Base-by-base conservation (phyloP, 2,888 invertebrate genomes). In the Yponomeuta cagnagella region DNA sequence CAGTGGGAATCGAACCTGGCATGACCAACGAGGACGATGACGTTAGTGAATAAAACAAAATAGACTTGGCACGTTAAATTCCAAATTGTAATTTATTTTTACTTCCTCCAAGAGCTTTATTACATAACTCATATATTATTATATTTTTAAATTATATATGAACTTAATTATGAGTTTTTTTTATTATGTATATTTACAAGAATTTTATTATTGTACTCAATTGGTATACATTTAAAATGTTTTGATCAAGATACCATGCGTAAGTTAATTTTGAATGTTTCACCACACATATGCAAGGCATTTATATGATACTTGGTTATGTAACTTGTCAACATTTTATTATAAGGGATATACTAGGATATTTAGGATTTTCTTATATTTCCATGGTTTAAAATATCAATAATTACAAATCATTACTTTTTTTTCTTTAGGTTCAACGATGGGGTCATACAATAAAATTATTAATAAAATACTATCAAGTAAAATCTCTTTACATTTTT, bases 31-130 rank as follows among this genome's bases (percentile, higher is more conserved):
- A 43, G 43, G 43, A 43, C 6, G 43, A 43, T 8, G 8, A 8
- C 43, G 9, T 4, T 43, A 43, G 5, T 15, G 31, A 68, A 68
- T 68, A 52, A 68, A 68, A 68, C 52, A 30, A 68, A 68, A 30
- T 64, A 64, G 48, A 79, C 82, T 91, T 91, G 91, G 91, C 91
- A 91, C 91, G 82, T 91, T 90, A 85, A 90, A 87, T 90, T 91
- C 86, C 89, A 91, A 91, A 89, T 86, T 79, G 81, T 86, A 82
- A 83, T 90, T 90, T 91, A 90, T 90, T 72, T 84, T 82, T 85
- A 84, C 78, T 70, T 64, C 37, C 77, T 79, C 77, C 77, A 82
- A 52, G 23, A 69, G 31, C 48, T 69, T 33, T n/a, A 37, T 63
- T 70, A 70, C 48, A 70, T 63, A 37, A 15, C 48, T 37, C 33